Evolutionary conservation across 2,113 vertebrate genomes (phyloP).

Genomic region (Grus americana): DNA sequence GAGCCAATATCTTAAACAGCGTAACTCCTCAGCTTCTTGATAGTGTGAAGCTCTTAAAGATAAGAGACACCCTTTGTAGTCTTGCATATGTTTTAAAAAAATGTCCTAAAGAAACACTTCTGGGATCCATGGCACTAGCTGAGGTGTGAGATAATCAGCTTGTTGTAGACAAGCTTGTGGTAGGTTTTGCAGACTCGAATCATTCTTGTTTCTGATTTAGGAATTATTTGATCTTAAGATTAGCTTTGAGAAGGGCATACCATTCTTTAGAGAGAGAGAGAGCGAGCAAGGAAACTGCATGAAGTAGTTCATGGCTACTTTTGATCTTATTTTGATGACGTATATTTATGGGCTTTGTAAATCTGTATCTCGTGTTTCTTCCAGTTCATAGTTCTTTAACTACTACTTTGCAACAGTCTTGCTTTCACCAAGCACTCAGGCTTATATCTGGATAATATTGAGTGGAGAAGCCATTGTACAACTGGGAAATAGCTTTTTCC

Average conservation of each 20-base stretch:
- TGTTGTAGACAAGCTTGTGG: not conserved
- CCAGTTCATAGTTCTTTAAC: not conserved
- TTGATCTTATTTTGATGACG: not conserved
- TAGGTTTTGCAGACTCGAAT: not conserved
- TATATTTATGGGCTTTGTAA: not conserved
- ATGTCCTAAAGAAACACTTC: not conserved
- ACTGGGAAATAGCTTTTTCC: not conserved
- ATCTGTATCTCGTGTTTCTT: not conserved
- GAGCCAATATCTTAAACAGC: not conserved
- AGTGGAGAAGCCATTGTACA: not conserved
- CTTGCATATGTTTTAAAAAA: not conserved
- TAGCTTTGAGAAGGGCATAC: not conserved
- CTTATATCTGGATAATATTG: not conserved
- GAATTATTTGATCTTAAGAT: not conserved
- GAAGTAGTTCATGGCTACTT: not conserved
- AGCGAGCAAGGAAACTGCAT: not conserved
- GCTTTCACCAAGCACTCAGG: not conserved
- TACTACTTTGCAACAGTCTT: not conserved
- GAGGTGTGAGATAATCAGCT: not conserved
- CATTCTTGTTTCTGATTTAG: not conserved
- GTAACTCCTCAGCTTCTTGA: not conserved
- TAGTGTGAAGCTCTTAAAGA: not conserved
- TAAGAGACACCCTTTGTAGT: not conserved
- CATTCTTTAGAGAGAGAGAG: not conserved
- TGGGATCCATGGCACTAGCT: not conserved